These are phyloP conservation scores for Vandiemenella viatica DNA, from an alignment of 2,888 invertebrate species.

Conservation along the genomic window DNA sequence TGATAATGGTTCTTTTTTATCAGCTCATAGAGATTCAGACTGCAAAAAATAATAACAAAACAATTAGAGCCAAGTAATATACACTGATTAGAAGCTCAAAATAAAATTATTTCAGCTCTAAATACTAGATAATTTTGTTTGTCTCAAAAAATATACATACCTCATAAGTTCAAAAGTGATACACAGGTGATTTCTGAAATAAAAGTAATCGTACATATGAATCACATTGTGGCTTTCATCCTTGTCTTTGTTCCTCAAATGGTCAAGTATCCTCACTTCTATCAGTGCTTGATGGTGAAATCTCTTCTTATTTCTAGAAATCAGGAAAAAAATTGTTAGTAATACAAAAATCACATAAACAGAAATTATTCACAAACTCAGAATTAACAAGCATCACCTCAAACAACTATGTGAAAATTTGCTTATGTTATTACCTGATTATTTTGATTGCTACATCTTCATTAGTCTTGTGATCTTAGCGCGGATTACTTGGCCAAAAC, in stretches of 20 bases:
- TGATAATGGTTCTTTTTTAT: slow-evolving; percentile 99
- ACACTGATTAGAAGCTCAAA: neutral
- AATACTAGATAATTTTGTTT: neutral
- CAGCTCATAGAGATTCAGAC: slow-evolving; percentile 92
- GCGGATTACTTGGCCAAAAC: slow-evolving; percentile 97
- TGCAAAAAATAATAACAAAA: slow-evolving; percentile 2
- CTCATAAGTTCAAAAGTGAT: slow-evolving; percentile 79
- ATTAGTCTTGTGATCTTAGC: slow-evolving; percentile 93
- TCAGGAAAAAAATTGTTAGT: neutral
- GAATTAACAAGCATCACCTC: neutral
- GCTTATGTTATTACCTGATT: slow-evolving; percentile 32
- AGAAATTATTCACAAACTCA: neutral
- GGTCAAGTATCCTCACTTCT: slow-evolving; percentile 91
- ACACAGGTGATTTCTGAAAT: slow-evolving; percentile 96
- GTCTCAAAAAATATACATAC: slow-evolving; percentile 1
- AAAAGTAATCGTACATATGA: slow-evolving; percentile 96
- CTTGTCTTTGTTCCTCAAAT: slow-evolving; percentile 87
- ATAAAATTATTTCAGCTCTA: neutral
- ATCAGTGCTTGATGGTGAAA: slow-evolving; percentile 98
- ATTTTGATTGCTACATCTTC: slow-evolving; percentile 95
- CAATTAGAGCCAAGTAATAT: neutral
- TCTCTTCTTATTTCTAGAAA: slow-evolving; percentile 74
- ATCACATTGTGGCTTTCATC: slow-evolving; percentile 98
- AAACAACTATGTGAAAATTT: neutral
- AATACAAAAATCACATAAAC: neutral